phyloP scores from a whole-genome alignment of 1,140 invertebrate genomes.

The Ceratoteleas bidentatus region DNA sequence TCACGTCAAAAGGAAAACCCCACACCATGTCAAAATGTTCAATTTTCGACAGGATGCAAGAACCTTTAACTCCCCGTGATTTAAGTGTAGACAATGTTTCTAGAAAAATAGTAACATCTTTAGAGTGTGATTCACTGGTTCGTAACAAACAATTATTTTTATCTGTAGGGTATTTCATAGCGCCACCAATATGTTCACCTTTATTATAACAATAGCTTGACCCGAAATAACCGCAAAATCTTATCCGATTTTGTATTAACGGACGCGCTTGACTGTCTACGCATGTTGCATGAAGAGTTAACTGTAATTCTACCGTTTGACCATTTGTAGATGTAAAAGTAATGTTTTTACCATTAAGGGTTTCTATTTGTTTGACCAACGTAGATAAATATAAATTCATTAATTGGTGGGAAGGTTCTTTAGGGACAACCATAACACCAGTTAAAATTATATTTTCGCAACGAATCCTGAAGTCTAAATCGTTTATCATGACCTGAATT shows the following conservation, averaged over 20 bases:
- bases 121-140: conserved; percentile 13
- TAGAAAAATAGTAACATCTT: conserved; percentile 21
- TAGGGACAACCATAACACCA: background rate
- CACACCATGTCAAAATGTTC: conserved; percentile 24
- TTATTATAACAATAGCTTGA: conserved; percentile 39
- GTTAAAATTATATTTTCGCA: background rate
- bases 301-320: background rate
- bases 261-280: conserved; percentile 36
- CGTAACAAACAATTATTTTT: background rate
- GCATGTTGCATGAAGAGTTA: conserved; percentile 4
- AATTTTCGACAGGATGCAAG: conserved; percentile 6
- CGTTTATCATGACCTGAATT: background rate
- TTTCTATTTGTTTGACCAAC: background rate
- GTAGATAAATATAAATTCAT: background rate
- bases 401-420: background rate
- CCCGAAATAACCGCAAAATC: conserved; percentile 39
- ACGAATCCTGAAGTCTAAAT: background rate
- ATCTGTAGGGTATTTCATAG: background rate
- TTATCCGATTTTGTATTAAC: conserved; percentile 35
- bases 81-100: background rate
- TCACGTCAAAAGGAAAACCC: conserved; percentile 25
- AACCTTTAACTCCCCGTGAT: conserved; percentile 34
- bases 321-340: background rate
- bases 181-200: conserved; percentile 9
- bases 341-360: background rate